A percentile compares a stretch with the other conserved stretches of the same genome.
phyloP scores from a whole-genome alignment of 2,797 vertebrate genomes.

The Peromyscus nudipes region DNA sequence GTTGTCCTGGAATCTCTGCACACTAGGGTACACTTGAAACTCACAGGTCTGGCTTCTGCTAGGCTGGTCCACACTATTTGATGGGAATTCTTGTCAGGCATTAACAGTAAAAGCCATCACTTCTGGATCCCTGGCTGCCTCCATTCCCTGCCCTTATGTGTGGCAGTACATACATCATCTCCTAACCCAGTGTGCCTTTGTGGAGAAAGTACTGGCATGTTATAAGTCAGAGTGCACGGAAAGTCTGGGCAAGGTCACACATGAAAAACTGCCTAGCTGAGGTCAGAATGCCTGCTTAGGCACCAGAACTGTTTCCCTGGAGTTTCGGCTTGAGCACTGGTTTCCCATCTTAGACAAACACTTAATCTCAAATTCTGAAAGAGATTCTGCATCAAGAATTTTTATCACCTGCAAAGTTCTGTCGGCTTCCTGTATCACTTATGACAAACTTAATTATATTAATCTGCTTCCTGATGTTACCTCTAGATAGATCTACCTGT shows the following conservation, averaged over 20 bases:
- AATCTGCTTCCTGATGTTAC: neutral
- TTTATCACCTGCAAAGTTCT: too few relatives aligned
- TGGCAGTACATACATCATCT: neutral
- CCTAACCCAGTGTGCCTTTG: neutral
- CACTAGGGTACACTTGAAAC: too few relatives aligned
- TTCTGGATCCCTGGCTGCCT: accelerated
- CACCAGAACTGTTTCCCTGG: neutral
- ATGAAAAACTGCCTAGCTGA: neutral
- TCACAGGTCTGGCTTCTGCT: neutral
- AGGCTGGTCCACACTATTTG: neutral
- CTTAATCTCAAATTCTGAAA: neutral
- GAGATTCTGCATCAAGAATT: neutral
- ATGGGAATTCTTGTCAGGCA: neutral
- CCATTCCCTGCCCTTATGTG: accelerated
- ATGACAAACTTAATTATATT: neutral
- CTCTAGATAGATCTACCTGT: neutral
- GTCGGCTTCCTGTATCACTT: neutral
- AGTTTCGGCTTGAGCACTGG: neutral
- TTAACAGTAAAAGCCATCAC: neutral
- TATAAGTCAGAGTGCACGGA: too few relatives aligned
- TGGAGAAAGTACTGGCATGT: neutral
- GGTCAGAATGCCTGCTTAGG: neutral
- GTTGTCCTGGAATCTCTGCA: neutral
- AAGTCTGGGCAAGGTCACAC: accelerated
- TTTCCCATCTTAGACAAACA: neutral